These are phyloP conservation scores for Oligia fasciuncula DNA, from an alignment of 2,888 invertebrate genomes.

Conservation along the genomic window DNA sequence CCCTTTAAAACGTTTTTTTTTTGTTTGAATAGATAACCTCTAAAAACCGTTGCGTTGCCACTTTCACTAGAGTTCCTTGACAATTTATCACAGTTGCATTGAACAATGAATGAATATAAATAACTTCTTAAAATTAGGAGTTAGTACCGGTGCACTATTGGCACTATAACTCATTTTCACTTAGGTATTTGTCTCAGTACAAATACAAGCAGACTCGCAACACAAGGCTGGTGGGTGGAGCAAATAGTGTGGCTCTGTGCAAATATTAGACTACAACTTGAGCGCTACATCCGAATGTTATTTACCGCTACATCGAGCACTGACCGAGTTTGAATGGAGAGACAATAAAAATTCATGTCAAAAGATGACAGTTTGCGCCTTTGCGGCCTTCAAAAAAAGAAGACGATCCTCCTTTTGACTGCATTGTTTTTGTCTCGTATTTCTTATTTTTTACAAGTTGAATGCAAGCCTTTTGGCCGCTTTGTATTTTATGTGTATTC, in stretches of 20 bases:
- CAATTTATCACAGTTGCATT: too few species aligned
- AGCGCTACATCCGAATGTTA: conserved; percentile 27
- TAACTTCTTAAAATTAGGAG: neutral
- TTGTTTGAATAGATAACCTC: too few species aligned
- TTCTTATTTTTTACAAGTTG: neutral
- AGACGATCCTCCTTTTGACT: neutral
- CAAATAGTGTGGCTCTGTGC: conserved; percentile 31
- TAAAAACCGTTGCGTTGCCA: too few species aligned
- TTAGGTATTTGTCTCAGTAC: conserved; percentile 15
- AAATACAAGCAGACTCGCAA: conserved; percentile 11
- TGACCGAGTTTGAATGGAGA: conserved; percentile 3
- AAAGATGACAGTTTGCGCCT: neutral
- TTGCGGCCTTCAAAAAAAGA: neutral
- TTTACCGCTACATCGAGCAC: conserved; percentile 31
- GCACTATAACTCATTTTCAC: neutral
- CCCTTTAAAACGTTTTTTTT: too few species aligned
- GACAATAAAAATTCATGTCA: neutral
- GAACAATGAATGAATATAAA: too few species aligned
- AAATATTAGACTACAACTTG: conserved; percentile 51
- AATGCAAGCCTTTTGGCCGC: neutral
- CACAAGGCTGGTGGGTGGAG: neutral
- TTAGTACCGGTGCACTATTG: neutral
- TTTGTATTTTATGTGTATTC: neutral
- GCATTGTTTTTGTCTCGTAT: neutral
- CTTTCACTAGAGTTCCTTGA: too few species aligned